Evolutionary conservation across 2,113 vertebrate genomes (phyloP).

Genomic region (Colossoma macropomum): DNA sequence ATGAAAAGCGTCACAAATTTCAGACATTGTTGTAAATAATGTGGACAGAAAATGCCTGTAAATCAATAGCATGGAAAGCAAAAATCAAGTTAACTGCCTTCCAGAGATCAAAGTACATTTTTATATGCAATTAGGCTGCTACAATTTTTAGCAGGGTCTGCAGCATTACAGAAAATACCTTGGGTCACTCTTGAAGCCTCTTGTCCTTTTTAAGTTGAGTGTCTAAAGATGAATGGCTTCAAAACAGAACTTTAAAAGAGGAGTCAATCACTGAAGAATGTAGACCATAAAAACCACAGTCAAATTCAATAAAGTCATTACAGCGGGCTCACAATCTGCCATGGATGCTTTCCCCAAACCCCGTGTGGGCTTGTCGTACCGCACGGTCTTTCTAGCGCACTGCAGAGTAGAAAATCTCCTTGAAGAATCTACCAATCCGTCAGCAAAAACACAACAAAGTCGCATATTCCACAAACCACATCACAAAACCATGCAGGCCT

Average conservation of each 20-base stretch:
- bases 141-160: slow-evolving; percentile 67
- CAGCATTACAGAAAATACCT: slow-evolving; percentile 61
- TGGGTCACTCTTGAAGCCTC: slow-evolving; percentile 68
- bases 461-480: slow-evolving; percentile 62
- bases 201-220: slow-evolving; percentile 56
- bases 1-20: slow-evolving; percentile 58
- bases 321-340: slow-evolving; percentile 66
- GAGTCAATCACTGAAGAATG: slow-evolving; percentile 76
- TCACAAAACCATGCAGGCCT: slow-evolving; percentile 2
- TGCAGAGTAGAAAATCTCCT: neutral
- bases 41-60: slow-evolving; percentile 45
- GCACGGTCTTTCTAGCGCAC: slow-evolving; percentile 53
- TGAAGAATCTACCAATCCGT: neutral
- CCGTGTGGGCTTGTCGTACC: slow-evolving; percentile 35
- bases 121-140: slow-evolving; percentile 70
- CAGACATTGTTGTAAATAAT: slow-evolving; percentile 59
- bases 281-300: slow-evolving; percentile 69
- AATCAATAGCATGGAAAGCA: slow-evolving; percentile 60
- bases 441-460: slow-evolving; percentile 24
- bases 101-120: slow-evolving; percentile 73
- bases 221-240: slow-evolving; percentile 71
- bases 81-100: slow-evolving; percentile 65
- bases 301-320: slow-evolving; percentile 77
- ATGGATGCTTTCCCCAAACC: slow-evolving; percentile 66
- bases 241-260: slow-evolving; percentile 70